Conservation (phyloP, 2,113 vertebrate species). For the Onychorhynchus coronatus region DNA sequence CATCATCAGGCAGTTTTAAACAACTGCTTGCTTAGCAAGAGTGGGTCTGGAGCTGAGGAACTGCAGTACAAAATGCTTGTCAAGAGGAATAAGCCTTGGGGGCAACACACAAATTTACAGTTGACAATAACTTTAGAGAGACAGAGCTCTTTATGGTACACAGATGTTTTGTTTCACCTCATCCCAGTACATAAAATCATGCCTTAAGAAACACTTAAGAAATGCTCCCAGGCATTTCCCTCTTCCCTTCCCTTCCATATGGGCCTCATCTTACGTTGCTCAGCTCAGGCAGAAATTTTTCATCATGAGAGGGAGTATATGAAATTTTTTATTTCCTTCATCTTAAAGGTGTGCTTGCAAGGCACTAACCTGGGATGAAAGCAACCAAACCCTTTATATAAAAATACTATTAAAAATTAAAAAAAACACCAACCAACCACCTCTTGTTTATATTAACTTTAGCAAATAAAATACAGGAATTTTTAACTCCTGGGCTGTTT, state of each 20-base stretch:
- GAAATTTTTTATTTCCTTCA: not conserved
- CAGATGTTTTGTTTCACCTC: slow-evolving; percentile 42
- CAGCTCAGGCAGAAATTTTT: not conserved
- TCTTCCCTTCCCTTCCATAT: not conserved
- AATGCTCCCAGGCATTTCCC: not conserved
- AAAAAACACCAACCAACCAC: not conserved
- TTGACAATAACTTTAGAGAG: slow-evolving; percentile 23
- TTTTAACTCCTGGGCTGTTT: not conserved
- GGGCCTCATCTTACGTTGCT: not conserved
- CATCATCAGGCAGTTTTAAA: not conserved
- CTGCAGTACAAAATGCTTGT: not conserved
- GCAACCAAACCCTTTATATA: not conserved
- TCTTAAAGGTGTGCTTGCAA: not conserved
- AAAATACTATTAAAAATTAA: not conserved
- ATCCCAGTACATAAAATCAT: not conserved
- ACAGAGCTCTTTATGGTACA: slow-evolving; percentile 13
- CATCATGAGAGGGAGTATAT: not conserved
- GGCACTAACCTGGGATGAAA: not conserved
- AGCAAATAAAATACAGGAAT: not conserved
- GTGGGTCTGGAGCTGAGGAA: not conserved
- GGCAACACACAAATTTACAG: not conserved
- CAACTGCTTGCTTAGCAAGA: not conserved
- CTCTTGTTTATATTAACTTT: not conserved
- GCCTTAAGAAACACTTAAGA: not conserved
- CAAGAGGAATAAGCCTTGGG: not conserved